phyloP scores from a whole-genome alignment of 2,888 invertebrate genomes.

The Eupithecia abbreviata region DNA sequence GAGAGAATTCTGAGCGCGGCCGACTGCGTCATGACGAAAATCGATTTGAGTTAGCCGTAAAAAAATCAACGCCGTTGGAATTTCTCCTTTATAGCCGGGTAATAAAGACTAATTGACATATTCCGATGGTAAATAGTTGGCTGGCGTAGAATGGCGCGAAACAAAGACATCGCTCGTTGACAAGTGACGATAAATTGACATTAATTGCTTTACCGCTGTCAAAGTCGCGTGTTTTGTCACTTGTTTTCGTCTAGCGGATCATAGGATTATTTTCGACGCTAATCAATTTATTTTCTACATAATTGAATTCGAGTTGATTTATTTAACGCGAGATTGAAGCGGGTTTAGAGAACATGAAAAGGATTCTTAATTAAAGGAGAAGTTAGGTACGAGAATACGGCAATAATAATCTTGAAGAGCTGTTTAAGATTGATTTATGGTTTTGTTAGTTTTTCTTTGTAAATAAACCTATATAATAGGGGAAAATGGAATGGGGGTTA shows the following conservation, averaged over 20 bases:
- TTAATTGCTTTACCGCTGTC: constrained; percentile 73
- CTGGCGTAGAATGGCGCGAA: constrained; percentile 63
- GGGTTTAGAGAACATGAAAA: background rate
- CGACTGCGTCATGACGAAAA: constrained; percentile 45
- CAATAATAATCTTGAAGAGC: background rate
- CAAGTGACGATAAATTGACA: constrained; percentile 78
- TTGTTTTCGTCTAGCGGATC: constrained; percentile 52
- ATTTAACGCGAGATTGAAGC: constrained; percentile 43
- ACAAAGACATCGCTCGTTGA: constrained; percentile 69
- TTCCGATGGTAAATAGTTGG: constrained; percentile 45
- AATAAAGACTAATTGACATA: constrained; percentile 47
- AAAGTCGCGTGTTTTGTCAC: constrained; percentile 54
- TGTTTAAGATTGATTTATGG: background rate
- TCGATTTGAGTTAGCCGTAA: constrained; percentile 39
- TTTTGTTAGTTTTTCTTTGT: background rate
- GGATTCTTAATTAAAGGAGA: background rate
- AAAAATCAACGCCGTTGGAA: constrained; percentile 45
- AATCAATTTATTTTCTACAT: constrained; percentile 70
- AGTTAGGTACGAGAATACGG: background rate
- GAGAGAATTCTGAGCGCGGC: constrained; percentile 57
- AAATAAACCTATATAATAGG: background rate
- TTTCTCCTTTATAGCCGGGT: constrained; percentile 49
- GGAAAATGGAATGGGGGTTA: too few relatives aligned
- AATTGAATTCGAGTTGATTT: constrained; percentile 67
- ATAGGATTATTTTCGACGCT: constrained; percentile 60